Conservation (phyloP, 2,797 vertebrate species). For the Gadopsis bispinosus region DNA sequence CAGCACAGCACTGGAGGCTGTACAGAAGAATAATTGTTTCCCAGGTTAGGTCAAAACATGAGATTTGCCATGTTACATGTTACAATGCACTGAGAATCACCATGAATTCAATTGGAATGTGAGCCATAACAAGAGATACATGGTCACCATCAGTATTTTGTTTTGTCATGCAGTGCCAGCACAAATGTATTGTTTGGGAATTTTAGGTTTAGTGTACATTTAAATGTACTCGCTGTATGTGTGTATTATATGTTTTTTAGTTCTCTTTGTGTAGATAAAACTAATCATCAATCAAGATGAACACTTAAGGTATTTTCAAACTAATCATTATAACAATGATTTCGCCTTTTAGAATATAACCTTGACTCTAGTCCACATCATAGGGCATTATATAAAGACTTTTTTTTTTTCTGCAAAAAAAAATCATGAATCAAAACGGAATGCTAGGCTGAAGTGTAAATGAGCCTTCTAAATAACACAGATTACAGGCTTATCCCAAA, state of each 20-base stretch:
- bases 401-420: constrained; percentile 41
- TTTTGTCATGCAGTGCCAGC: neutral
- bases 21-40: constrained; percentile 32
- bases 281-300: neutral
- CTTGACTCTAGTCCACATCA: constrained; percentile 33
- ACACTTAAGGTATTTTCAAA: neutral
- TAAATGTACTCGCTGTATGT: constrained; percentile 8
- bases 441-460: constrained; percentile 79
- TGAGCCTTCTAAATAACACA: constrained; percentile 86
- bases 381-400: constrained; percentile 42
- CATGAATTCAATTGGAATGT: constrained; percentile 15
- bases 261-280: constrained; percentile 1
- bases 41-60: constrained; percentile 24
- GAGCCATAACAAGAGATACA: constrained; percentile 6
- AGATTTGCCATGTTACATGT: constrained; percentile 36
- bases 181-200: constrained; percentile 1
- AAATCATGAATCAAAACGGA: constrained; percentile 70
- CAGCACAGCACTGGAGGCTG: constrained; percentile 55
- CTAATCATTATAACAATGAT: neutral
- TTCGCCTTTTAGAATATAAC: constrained; percentile 32
- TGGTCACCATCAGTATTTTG: neutral
- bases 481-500: constrained; percentile 88
- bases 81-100: constrained; percentile 25
- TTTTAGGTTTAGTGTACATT: neutral
- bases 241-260: neutral